A percentile compares a stretch with the other conserved stretches of the same genome.
These are phyloP conservation scores for Heterotis niloticus DNA, from an alignment of 2,113 vertebrate species.

Conservation along the genomic window DNA sequence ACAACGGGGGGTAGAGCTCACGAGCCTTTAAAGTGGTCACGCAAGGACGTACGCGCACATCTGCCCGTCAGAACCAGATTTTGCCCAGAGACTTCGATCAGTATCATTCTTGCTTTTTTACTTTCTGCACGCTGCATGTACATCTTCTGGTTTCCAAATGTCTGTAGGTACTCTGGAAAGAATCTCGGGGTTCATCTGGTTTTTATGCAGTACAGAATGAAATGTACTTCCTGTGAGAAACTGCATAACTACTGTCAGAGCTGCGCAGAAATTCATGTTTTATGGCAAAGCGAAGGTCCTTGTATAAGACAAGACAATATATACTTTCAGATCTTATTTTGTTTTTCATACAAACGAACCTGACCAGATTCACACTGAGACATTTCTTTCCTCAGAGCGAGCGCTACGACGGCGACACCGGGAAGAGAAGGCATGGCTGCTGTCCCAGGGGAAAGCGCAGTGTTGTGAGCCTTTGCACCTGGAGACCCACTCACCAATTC, in stretches of 20 bases:
- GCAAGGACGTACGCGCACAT: not conserved
- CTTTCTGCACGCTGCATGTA: not conserved
- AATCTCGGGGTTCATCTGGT: not conserved
- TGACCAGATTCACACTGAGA: not conserved
- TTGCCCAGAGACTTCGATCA: not conserved
- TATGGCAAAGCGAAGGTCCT: no score
- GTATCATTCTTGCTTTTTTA: not conserved
- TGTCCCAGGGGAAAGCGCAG: constrained; percentile 88
- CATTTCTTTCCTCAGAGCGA: constrained; percentile 66
- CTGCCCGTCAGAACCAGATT: not conserved
- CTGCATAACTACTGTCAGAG: no score
- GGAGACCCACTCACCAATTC: constrained; percentile 78
- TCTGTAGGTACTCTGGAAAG: not conserved
- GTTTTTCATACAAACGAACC: not conserved
- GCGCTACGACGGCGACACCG: constrained; percentile 86
- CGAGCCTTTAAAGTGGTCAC: not conserved
- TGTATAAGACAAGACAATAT: no score
- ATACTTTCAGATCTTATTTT: no score
- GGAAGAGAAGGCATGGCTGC: constrained; percentile 85
- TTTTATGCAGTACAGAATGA: not conserved
- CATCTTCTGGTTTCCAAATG: not conserved
- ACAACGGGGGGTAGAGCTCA: not conserved
- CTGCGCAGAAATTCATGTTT: no score
- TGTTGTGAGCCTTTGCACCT: constrained; percentile 83
- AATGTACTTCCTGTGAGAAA: not conserved